phyloP scores from a whole-genome alignment of 1,140 invertebrate genomes.

The Chelonus insularis region DNA sequence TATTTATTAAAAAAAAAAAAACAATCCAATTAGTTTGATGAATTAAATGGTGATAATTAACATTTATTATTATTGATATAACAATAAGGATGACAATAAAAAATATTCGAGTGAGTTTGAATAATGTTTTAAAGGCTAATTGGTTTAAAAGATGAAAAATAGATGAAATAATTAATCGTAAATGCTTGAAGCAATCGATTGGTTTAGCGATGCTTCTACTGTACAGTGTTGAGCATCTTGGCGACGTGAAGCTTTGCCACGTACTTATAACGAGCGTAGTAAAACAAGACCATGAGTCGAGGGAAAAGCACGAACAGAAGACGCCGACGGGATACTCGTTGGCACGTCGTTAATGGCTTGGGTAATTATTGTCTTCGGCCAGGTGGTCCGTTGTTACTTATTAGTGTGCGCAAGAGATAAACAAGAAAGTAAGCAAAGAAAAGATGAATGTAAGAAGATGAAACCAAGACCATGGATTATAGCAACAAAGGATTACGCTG shows the following conservation, averaged over 20 bases:
- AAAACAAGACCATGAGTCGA: constrained; percentile 9
- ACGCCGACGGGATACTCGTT: constrained; percentile 30
- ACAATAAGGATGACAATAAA: too few relatives aligned
- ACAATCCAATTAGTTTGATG: too few relatives aligned
- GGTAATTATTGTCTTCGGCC: constrained; percentile 49
- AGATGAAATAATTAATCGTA: background rate
- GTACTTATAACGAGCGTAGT: background rate
- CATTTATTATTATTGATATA: too few relatives aligned
- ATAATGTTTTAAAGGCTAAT: too few relatives aligned
- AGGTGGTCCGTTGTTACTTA: constrained; percentile 48
- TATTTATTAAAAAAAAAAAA: too few relatives aligned
- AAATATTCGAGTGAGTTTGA: too few relatives aligned
- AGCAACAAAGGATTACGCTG: too few relatives aligned
- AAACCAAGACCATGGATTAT: too few relatives aligned
- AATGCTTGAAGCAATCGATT: background rate
- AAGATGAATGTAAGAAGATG: background rate
- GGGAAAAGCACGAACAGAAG: constrained; percentile 30
- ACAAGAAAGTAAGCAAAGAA: background rate
- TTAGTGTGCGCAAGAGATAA: constrained; percentile 35
- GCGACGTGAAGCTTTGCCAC: constrained; percentile 1
- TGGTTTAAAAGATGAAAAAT: too few relatives aligned
- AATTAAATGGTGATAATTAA: too few relatives aligned
- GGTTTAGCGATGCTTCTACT: background rate
- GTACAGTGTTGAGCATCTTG: background rate
- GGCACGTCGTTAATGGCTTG: constrained; percentile 43